phyloP scores from a whole-genome alignment of 2,888 invertebrate genomes.

The Eupeodes latifasciatus region DNA sequence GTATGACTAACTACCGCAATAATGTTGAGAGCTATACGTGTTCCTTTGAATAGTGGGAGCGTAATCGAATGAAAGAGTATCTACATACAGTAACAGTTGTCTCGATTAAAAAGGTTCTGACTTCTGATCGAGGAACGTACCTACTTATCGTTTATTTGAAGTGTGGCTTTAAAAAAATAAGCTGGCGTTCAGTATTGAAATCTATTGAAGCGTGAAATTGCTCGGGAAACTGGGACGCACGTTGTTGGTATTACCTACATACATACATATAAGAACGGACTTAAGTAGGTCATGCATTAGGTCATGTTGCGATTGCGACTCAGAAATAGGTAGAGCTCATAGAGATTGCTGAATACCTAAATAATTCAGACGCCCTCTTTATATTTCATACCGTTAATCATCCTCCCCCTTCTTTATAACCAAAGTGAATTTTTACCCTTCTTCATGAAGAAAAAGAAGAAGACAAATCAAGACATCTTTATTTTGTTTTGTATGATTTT shows the following conservation, averaged over 20 bases:
- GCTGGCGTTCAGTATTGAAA: not conserved
- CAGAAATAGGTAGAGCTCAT: conserved; percentile 11
- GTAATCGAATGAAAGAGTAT: not conserved
- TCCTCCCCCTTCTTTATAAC: not conserved
- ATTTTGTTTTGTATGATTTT: conserved; percentile 37
- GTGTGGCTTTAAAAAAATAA: not conserved
- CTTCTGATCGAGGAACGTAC: no score
- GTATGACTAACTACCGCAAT: conserved; percentile 7
- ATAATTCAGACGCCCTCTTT: conserved; percentile 60
- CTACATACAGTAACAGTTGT: conserved; percentile 21
- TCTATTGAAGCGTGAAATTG: conserved; percentile 39
- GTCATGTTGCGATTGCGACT: conserved; percentile 42
- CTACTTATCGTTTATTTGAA: not conserved
- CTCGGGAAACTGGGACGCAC: conserved; percentile 39
- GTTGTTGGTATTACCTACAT: not conserved
- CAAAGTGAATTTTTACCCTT: conserved; percentile 27
- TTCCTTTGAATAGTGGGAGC: not conserved
- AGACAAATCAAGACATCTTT: conserved; percentile 1
- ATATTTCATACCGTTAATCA: conserved; percentile 13
- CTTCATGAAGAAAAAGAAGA: not conserved
- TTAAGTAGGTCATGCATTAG: conserved; percentile 60
- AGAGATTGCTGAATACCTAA: conserved; percentile 39
- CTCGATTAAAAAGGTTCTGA: not conserved
- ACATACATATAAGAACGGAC: conserved; percentile 32
- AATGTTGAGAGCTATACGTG: conserved; percentile 11